Evolutionary conservation across 2,113 vertebrate species (phyloP).

Genomic region (Struthidea cinerea): DNA sequence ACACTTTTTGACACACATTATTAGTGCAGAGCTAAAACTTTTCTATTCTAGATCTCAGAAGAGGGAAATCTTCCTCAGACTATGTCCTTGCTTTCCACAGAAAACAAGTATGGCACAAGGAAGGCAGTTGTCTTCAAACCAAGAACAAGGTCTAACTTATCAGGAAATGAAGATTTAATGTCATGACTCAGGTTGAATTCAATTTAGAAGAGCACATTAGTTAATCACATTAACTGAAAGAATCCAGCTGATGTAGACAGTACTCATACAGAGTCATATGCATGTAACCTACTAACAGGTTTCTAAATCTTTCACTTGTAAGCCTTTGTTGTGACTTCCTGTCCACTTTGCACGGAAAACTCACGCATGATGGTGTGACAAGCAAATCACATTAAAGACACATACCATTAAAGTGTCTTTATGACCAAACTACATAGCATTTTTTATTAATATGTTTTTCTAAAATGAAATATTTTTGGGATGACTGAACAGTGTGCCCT

Average conservation of each 20-base stretch:
- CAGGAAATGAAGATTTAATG: not conserved
- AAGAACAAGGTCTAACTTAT: not conserved
- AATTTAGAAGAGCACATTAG: not conserved
- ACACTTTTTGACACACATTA: not conserved
- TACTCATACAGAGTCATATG: not conserved
- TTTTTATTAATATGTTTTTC: not conserved
- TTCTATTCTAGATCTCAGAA: not conserved
- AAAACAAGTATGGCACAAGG: not conserved
- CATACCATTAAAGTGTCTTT: not conserved
- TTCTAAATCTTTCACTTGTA: not conserved
- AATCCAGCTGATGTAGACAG: not conserved
- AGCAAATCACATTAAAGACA: not conserved
- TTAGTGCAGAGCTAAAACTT: not conserved
- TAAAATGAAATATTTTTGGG: not conserved
- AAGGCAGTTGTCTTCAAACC: not conserved
- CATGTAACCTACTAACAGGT: not conserved
- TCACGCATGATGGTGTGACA: fast-evolving
- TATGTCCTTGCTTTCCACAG: not conserved
- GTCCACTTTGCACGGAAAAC: not conserved
- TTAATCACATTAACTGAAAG: not conserved
- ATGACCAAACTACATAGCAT: not conserved
- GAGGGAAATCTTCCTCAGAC: not conserved
- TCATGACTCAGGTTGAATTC: not conserved
- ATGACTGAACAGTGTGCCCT: not conserved
- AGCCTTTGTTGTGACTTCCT: not conserved